phyloP scores from a whole-genome alignment of 2,797 vertebrate genomes.

The Peromyscus aztecus region DNA sequence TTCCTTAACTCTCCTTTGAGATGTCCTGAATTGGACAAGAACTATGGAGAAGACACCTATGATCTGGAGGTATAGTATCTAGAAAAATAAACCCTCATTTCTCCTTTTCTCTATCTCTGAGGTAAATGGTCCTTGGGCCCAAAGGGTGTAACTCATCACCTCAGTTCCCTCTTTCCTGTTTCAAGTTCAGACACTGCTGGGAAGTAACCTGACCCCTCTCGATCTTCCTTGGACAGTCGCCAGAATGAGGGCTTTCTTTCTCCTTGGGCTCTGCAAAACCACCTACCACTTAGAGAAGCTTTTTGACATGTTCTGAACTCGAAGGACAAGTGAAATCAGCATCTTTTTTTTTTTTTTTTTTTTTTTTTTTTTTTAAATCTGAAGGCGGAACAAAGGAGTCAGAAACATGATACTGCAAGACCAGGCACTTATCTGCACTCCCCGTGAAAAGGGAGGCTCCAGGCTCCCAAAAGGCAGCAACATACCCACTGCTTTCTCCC shows the following conservation, averaged over 20 bases:
- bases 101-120: neutral
- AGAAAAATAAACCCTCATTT: constrained; percentile 1
- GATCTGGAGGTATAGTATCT: neutral
- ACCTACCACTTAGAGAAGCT: constrained; percentile 64
- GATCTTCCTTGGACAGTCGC: neutral
- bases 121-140: neutral
- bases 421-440: constrained; percentile 66
- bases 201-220: constrained; percentile 36
- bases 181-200: constrained; percentile 32
- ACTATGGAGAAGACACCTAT: neutral
- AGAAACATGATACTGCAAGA: constrained; percentile 56
- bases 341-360: neutral
- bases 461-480: constrained; percentile 57
- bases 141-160: neutral
- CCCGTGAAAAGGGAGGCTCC: constrained; percentile 67
- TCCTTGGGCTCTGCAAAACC: constrained; percentile 57
- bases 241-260: constrained; percentile 61
- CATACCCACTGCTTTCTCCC: constrained; percentile 57
- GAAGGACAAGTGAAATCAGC: constrained; percentile 74
- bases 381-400: constrained; percentile 71
- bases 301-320: constrained; percentile 69
- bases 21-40: neutral
- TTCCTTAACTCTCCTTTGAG: neutral
- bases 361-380: neutral
- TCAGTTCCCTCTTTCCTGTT: constrained; percentile 66